Conservation (phyloP, 2,888 invertebrate genomes). For the Tipula helvola region DNA sequence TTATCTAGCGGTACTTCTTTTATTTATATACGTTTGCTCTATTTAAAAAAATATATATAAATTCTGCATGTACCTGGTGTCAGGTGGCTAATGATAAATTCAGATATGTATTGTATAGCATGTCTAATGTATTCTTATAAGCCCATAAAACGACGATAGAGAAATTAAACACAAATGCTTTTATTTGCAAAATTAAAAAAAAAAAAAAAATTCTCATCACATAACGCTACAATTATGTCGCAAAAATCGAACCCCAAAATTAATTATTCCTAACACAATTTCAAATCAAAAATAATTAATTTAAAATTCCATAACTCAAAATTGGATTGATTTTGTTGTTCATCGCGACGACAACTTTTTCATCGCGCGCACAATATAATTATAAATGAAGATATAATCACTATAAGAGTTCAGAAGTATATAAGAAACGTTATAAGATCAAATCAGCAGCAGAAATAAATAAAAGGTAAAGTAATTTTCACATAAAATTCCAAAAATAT, state of each 20-base stretch:
- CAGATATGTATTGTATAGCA: too few relatives aligned
- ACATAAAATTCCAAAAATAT: background rate
- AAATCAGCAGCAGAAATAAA: background rate
- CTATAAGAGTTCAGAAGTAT: background rate
- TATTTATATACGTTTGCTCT: background rate
- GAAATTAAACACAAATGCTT: too few relatives aligned
- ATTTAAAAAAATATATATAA: background rate
- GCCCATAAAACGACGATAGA: too few relatives aligned
- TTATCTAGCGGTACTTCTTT: background rate
- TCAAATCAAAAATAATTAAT: background rate
- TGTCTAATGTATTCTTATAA: too few relatives aligned
- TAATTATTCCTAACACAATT: background rate
- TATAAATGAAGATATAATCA: background rate
- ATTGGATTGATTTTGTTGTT: background rate
- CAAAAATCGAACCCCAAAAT: background rate
- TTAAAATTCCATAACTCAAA: conserved; percentile 4
- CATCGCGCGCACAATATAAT: background rate
- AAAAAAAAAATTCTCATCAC: background rate
- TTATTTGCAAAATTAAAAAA: background rate
- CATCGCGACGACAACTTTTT: background rate
- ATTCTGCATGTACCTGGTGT: background rate
- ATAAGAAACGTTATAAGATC: background rate
- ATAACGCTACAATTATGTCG: background rate
- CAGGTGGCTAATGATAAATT: background rate
- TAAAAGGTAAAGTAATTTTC: background rate